Base-by-base conservation (phyloP, 2,888 invertebrate genomes). In the Folsomia manolachei region DNA sequence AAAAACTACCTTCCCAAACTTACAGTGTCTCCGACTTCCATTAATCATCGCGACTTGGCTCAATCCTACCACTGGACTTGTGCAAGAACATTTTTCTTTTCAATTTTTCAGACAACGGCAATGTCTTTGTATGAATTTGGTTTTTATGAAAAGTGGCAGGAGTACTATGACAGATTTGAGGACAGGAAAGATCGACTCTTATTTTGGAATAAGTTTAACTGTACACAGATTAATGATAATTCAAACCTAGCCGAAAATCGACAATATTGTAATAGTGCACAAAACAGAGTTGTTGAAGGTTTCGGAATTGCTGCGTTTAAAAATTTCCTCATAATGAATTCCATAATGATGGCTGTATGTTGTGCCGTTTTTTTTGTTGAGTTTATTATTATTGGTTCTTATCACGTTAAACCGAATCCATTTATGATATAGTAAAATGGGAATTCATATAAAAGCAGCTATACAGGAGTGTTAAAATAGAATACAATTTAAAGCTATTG, bases 121-220 rank as follows among this genome's bases (percentile, higher is more conserved):
- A 14, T 66, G 65, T 39, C 27, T 14, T 52, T 66, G 21, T 66
- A 27, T 24, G 65, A 66, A 9, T 23, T 39, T 4, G 65, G 65
- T 18, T 52, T 66, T 52, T 66, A 51, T 51, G 65, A 51, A 19
- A 66, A 51, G 21, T 66, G 65, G 65, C 65, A 66, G 2, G 65
- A 66, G 11, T 66, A 52, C 21, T 52, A 51, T 52, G 19, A n/a
- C 56, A 21, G 19, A 56, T 56, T 14, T 56, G 21, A 21, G 56
- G 56, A 56, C 56, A 56, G 21, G 19, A 21, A 7, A 19, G 56
- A 56, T 21, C 56, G 21, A 56, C 56, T 14, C 11, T 7, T 19
- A 18, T 19, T 56, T n/a, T 7, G 4, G n/a, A 56, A 14, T 7
- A 21, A 56, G 39, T 39, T 39, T 39, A 39, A 39, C 14, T 39